Percentiles rank a stretch among this genome's conserved stretches.
Conservation (phyloP, 2,888 invertebrate genomes). For the Aphodius granarius region DNA sequence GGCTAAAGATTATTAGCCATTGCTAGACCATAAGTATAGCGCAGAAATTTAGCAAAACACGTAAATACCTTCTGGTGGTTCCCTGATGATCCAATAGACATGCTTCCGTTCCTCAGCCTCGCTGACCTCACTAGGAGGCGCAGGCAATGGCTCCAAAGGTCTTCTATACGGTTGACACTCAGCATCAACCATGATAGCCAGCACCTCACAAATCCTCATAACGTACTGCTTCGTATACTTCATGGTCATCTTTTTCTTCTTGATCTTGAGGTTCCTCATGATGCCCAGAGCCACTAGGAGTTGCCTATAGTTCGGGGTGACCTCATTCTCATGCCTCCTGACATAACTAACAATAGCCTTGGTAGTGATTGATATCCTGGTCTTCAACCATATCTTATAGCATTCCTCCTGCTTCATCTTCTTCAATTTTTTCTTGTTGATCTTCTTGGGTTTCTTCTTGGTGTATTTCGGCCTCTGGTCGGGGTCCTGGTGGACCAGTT, state of each 20-base stretch:
- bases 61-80: slow-evolving; percentile 13
- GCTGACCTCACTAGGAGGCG: slow-evolving; percentile 2
- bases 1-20: no score
- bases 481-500: slow-evolving; percentile 28
- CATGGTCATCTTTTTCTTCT: slow-evolving; percentile 17
- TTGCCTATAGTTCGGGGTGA: slow-evolving; percentile 32
- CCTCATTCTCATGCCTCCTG: slow-evolving; percentile 4
- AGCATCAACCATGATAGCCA: slow-evolving; percentile 29
- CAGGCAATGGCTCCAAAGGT: background rate
- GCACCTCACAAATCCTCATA: slow-evolving; percentile 29
- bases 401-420: slow-evolving; percentile 16
- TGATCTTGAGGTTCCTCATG: slow-evolving; percentile 20
- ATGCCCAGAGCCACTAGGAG: slow-evolving; percentile 29
- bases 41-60: background rate
- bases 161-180: slow-evolving; percentile 31
- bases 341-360: slow-evolving; percentile 12
- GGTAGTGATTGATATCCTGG: slow-evolving; percentile 9
- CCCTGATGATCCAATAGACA: slow-evolving; percentile 19
- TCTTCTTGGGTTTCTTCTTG: slow-evolving; percentile 20
- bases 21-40: background rate
- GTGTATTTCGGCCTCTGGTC: slow-evolving; percentile 21
- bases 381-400: slow-evolving; percentile 21
- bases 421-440: slow-evolving; percentile 20
- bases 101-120: slow-evolving; percentile 21
- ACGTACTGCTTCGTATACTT: slow-evolving; percentile 27